Base-by-base conservation (phyloP, 2,888 invertebrate species). In the Ptycholaimellus sp. region DNA sequence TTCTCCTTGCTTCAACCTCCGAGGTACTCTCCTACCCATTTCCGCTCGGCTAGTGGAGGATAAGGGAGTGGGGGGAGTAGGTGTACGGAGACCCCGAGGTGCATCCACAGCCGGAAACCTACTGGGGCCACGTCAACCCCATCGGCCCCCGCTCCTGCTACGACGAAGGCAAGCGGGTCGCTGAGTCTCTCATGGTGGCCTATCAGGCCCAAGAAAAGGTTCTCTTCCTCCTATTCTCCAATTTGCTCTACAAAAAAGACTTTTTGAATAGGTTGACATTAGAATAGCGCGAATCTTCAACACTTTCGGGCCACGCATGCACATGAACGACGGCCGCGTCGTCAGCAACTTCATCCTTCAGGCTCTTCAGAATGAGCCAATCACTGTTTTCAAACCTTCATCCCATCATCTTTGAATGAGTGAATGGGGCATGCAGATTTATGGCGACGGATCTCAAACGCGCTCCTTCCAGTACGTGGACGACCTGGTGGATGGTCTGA, bases 311-410 rank as follows among this genome's bases (percentile, higher is more conserved):
- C 96, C 96, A 1, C 65, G 96, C 49, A 96, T 96, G 96, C 90
- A 90, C 55, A 82, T 83, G 70, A 82, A 87, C 44, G 96, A 96
- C 60, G 96, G 96, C 1, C 69, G 96, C 28, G 90, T 96, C 1
- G 93, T 96, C 1, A 90, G 90, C 13, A 99, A 99, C 65, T 96
- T 99, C 54, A 81, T 96, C 46, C 70, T 93, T 46, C 93, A 99
- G 63, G 83, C 90, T 0, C 63, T 99, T 39, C 79, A 85, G 57
- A 80, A 82, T 58, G 72, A 87, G 55, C 76, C 81, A 3, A 82
- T 99, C 37, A 90, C 90, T 3, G 82, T 85, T n/a, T n/a, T n/a
- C 6, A 30, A 14, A 23, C 13, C 6, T 23, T 23, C 25, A 23
- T 23, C 62, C 66, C 31, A n/a, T n/a, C n/a, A n/a, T 16, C 3